A percentile compares a stretch with the other conserved stretches of the same genome.
These are phyloP conservation scores for Lepeophtheirus salmonis DNA, from an alignment of 1,140 invertebrate genomes.

Conservation along the genomic window DNA sequence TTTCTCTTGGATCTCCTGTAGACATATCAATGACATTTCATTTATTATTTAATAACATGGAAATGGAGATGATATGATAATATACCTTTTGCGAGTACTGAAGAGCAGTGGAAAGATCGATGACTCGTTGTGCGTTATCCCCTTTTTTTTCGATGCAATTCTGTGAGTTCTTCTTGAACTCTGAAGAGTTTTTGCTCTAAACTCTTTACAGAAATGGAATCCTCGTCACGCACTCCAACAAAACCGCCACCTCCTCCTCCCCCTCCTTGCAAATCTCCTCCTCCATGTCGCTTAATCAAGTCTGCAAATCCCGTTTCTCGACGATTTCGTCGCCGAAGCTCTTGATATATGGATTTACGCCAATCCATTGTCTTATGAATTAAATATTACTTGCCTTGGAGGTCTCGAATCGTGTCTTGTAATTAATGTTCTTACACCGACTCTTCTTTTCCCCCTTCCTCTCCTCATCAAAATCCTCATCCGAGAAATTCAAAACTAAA, in stretches of 20 bases:
- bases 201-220: not conserved
- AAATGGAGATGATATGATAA: too few species aligned
- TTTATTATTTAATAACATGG: not conserved
- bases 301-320: not conserved
- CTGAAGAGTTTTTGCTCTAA: slow-evolving; percentile 37
- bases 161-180: slow-evolving; percentile 79
- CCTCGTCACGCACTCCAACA: not conserved
- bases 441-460: not conserved
- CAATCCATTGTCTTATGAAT: not conserved
- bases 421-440: not conserved
- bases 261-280: not conserved
- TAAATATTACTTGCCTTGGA: not conserved
- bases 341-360: not conserved
- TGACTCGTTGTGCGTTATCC: slow-evolving; percentile 78
- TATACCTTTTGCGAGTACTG: slow-evolving; percentile 59
- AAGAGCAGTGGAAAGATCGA: slow-evolving; percentile 63
- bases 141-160: slow-evolving; percentile 54
- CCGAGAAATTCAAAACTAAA: not conserved
- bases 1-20: not conserved
- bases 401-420: not conserved
- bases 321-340: not conserved
- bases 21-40: not conserved
- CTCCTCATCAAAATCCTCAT: not conserved
- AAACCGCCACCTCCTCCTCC: not conserved
- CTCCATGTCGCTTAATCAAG: not conserved